phyloP scores from a whole-genome alignment of 2,888 invertebrate genomes.

The Ypsolopha scabrella region DNA sequence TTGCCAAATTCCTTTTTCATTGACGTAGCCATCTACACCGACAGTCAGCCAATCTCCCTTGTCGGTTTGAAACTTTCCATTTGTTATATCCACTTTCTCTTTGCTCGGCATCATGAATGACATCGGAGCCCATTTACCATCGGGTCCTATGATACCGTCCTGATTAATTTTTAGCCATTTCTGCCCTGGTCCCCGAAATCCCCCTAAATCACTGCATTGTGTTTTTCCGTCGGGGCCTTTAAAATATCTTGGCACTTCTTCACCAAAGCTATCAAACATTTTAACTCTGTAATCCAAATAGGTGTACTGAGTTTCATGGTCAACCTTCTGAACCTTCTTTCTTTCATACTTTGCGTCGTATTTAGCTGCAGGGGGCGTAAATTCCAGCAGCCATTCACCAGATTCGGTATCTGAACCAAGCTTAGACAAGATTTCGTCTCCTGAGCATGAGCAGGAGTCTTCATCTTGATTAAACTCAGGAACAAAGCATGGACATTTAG shows the following conservation, averaged over 20 bases:
- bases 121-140: constrained; percentile 50
- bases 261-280: constrained; percentile 42
- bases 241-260: constrained; percentile 50
- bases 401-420: constrained; percentile 46
- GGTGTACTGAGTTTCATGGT: constrained; percentile 39
- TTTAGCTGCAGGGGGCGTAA: constrained; percentile 53
- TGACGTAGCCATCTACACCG: constrained; percentile 53
- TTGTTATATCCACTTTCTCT: constrained; percentile 38
- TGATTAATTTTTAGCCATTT: constrained; percentile 53
- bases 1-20: constrained; percentile 39
- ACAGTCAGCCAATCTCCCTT: constrained; percentile 41
- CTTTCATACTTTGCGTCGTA: constrained; percentile 38
- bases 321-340: constrained; percentile 32
- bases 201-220: constrained; percentile 57
- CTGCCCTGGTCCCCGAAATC: constrained; percentile 49
- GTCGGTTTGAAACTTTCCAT: constrained; percentile 42
- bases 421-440: constrained; percentile 23
- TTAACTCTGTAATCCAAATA: constrained; percentile 55
- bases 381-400: constrained; percentile 60
- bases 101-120: constrained; percentile 43
- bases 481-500: constrained; percentile 45
- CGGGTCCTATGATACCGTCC: constrained; percentile 50
- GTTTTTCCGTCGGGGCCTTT: constrained; percentile 53
- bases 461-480: constrained; percentile 9
- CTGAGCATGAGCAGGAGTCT: constrained; percentile 47